These are phyloP conservation scores for Nycteola revayana DNA, from an alignment of 2,888 invertebrate genomes.

Conservation along the genomic window DNA sequence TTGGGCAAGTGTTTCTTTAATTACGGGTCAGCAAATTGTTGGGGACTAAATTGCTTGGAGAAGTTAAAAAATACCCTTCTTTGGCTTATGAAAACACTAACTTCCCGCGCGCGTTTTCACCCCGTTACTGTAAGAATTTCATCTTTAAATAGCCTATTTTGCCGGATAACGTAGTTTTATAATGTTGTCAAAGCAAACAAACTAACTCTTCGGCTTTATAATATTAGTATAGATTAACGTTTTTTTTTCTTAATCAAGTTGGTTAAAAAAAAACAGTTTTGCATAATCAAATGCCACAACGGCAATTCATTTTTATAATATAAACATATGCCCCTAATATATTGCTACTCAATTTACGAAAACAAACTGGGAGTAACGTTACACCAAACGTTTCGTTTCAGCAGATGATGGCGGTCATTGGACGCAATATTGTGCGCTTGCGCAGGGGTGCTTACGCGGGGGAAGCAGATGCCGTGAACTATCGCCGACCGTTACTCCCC, in stretches of 20 bases:
- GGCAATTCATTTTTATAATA: background rate
- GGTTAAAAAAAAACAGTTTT: too few relatives aligned
- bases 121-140: too few relatives aligned
- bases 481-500: slow-evolving; percentile 71
- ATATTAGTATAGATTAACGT: too few relatives aligned
- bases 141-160: too few relatives aligned
- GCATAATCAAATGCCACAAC: background rate
- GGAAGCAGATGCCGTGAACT: slow-evolving; percentile 64
- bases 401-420: slow-evolving; percentile 58
- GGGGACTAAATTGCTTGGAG: background rate
- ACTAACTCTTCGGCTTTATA: too few relatives aligned
- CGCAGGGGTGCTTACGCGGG: slow-evolving; percentile 43
- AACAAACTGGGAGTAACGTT: slow-evolving; percentile 33
- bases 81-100: too few relatives aligned
- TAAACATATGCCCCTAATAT: slow-evolving; percentile 9
- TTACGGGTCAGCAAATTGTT: slow-evolving; percentile 13
- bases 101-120: too few relatives aligned
- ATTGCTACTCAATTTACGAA: slow-evolving; percentile 38
- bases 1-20: slow-evolving; percentile 34
- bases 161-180: too few relatives aligned
- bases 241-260: too few relatives aligned
- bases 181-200: too few relatives aligned
- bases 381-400: slow-evolving; percentile 45
- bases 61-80: too few relatives aligned
- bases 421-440: slow-evolving; percentile 35